phyloP scores from a whole-genome alignment of 1,140 invertebrate species.

The Arctopsyche grandis region DNA sequence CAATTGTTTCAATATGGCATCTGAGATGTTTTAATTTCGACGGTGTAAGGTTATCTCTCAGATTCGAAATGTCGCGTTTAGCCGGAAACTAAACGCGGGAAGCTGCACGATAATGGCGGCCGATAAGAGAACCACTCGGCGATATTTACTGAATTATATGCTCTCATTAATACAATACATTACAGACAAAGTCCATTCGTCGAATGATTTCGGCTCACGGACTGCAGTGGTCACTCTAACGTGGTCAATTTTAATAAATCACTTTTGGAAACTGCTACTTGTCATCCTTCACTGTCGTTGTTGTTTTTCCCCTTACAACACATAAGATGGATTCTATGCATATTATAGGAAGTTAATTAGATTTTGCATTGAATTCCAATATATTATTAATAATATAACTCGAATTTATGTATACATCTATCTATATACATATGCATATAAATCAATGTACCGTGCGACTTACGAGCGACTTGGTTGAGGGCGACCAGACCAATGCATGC shows the following conservation, averaged over 20 bases:
- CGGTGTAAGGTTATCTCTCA: slow-evolving; percentile 26
- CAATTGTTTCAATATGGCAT: too few relatives aligned
- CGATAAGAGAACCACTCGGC: not conserved
- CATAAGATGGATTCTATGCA: not conserved
- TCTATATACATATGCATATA: not conserved
- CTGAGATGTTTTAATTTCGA: not conserved
- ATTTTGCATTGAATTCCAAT: too few relatives aligned
- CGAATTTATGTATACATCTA: not conserved
- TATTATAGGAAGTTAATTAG: not conserved
- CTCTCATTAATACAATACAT: not conserved
- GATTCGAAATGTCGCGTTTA: slow-evolving; percentile 29
- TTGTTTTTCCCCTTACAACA: too few relatives aligned
- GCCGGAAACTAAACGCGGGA: slow-evolving; percentile 38
- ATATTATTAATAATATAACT: not conserved
- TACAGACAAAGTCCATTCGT: not conserved
- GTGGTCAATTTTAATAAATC: not conserved
- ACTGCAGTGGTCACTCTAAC: not conserved
- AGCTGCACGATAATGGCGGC: slow-evolving; percentile 25
- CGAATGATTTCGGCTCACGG: too few relatives aligned
- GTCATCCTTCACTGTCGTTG: not conserved
- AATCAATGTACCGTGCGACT: not conserved
- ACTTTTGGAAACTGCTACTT: not conserved
- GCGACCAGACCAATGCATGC: too few relatives aligned
- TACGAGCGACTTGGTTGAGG: too few relatives aligned
- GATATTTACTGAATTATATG: not conserved